Percentiles rank a stretch among this genome's conserved stretches.
These are phyloP conservation scores for Poeciliopsis presidionis DNA, from an alignment of 2,797 vertebrate genomes.

Conservation along the genomic window DNA sequence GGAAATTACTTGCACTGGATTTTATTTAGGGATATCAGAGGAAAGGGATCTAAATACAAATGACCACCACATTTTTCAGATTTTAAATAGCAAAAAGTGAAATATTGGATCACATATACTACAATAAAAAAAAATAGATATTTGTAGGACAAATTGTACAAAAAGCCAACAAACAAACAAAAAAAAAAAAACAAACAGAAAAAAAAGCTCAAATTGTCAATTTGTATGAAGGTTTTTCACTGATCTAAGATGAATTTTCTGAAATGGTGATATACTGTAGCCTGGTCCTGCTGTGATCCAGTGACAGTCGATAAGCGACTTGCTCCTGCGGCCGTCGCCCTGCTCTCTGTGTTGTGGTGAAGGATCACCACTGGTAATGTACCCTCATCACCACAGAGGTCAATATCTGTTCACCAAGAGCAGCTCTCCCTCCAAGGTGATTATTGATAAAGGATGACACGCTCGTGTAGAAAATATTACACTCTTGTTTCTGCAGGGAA, in stretches of 20 bases:
- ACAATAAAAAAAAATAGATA: not conserved
- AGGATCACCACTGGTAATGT: slow-evolving; percentile 60
- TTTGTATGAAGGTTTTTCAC: not conserved
- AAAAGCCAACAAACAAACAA: not conserved
- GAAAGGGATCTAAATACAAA: not conserved
- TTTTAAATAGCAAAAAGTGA: not conserved
- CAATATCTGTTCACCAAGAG: slow-evolving; percentile 60
- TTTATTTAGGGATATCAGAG: not conserved
- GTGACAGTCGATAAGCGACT: slow-evolving; percentile 18
- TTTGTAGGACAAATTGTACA: not conserved
- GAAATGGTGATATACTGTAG: slow-evolving; percentile 28
- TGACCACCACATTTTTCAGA: not conserved
- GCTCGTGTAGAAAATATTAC: slow-evolving; percentile 15
- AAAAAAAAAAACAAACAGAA: too few relatives aligned
- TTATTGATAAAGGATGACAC: slow-evolving; percentile 82
- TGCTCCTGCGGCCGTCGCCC: slow-evolving; percentile 14
- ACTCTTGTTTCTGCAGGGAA: slow-evolving; percentile 57
- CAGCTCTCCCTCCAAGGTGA: slow-evolving; percentile 71
- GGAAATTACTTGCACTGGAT: not conserved
- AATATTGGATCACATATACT: not conserved
- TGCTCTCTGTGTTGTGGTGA: slow-evolving; percentile 57
- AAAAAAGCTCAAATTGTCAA: not conserved
- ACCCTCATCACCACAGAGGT: slow-evolving; percentile 76
- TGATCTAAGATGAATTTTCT: slow-evolving; percentile 28
- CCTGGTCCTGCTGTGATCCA: slow-evolving; percentile 13